A percentile compares a stretch with the other conserved stretches of the same genome.
Evolutionary conservation across 2,113 vertebrate species (phyloP).

Genomic region (Puntigrus tetrazona): DNA sequence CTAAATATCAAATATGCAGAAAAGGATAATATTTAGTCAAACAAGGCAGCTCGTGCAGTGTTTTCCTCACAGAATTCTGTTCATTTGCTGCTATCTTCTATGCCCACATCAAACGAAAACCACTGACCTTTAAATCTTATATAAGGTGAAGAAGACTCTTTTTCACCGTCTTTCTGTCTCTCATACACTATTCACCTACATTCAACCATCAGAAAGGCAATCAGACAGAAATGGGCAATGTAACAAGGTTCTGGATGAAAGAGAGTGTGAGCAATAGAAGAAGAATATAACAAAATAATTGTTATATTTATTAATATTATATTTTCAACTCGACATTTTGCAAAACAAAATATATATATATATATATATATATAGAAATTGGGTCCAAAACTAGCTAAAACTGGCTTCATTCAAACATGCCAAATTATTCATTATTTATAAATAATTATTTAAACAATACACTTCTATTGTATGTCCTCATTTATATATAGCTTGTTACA

Average conservation of each 20-base stretch:
- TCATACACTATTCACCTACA: slow-evolving; percentile 9
- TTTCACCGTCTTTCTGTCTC: neutral
- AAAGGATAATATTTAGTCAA: neutral
- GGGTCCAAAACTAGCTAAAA: neutral
- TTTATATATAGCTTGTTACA: neutral
- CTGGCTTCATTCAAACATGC: neutral
- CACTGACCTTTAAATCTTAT: slow-evolving; percentile 2
- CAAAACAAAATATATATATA: too few relatives aligned
- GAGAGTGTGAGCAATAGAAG: too few relatives aligned
- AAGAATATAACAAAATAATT: too few relatives aligned
- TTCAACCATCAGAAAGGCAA: slow-evolving; percentile 32
- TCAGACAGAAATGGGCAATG: neutral
- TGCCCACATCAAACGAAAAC: slow-evolving; percentile 24
- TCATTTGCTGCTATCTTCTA: neutral
- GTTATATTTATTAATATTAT: too few relatives aligned
- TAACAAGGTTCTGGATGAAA: neutral
- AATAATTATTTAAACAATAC: neutral
- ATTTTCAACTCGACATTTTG: too few relatives aligned
- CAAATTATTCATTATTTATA: neutral
- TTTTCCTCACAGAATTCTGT: neutral
- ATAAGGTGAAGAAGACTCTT: neutral
- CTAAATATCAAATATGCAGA: neutral
- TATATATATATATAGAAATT: too few relatives aligned
- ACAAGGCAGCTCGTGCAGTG: neutral
- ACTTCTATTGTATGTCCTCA: neutral